phyloP scores from a whole-genome alignment of 2,113 vertebrate genomes.

The Ophthalmolycus amberensis region DNA sequence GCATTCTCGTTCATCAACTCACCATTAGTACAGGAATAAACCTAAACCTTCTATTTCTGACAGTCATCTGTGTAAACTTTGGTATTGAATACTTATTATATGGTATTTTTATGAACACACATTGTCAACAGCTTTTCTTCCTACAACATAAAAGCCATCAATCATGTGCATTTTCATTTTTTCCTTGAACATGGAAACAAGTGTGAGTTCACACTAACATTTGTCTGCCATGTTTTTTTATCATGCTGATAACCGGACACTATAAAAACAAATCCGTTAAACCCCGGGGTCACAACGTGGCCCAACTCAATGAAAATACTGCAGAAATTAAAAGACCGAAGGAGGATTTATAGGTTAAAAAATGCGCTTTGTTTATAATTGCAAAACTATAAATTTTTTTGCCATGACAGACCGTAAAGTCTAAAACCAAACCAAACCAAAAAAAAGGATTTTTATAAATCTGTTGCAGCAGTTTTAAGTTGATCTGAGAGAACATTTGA shows the following conservation, averaged over 20 bases:
- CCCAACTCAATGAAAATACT: conserved; percentile 15
- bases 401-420: conserved; percentile 18
- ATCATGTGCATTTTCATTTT: not conserved
- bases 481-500: conserved; percentile 6
- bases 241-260: conserved; percentile 9
- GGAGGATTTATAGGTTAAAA: conserved; percentile 29
- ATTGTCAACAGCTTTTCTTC: not conserved
- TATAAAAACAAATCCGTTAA: conserved; percentile 44
- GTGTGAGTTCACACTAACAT: conserved; percentile 15
- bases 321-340: conserved; percentile 12
- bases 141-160: not conserved
- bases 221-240: conserved; percentile 26
- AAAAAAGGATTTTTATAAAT: conserved; percentile 12
- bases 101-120: not conserved
- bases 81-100: not conserved
- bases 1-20: conserved; percentile 53
- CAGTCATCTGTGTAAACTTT: conserved; percentile 20
- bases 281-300: not conserved
- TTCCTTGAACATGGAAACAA: conserved; percentile 6
- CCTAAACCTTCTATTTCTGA: conserved; percentile 26
- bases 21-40: conserved; percentile 15
- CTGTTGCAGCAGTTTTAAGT: conserved; percentile 15
- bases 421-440: not conserved
- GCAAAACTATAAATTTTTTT: conserved; percentile 5
- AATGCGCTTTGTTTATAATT: conserved; percentile 22